phyloP scores from a whole-genome alignment of 2,888 invertebrate species.

The Leptinotarsa haldemani region DNA sequence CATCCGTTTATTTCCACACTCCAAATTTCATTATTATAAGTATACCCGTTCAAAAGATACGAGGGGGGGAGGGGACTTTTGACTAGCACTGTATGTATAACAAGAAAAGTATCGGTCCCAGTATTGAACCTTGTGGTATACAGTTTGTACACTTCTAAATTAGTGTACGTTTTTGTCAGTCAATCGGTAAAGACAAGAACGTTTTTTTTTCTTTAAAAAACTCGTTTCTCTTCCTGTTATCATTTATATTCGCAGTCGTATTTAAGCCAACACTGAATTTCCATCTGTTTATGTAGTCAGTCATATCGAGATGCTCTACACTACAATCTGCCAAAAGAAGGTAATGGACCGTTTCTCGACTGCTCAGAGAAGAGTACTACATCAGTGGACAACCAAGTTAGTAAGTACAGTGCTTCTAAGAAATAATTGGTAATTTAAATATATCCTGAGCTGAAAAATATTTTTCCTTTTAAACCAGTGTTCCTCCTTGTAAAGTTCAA shows the following conservation, averaged over 20 bases:
- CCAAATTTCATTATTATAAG: too few species aligned
- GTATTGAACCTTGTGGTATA: too few species aligned
- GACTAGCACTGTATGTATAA: too few species aligned
- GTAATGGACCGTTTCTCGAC: slow-evolving; percentile 99
- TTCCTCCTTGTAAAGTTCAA: too few species aligned
- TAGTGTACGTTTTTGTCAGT: too few species aligned
- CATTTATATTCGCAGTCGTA: background rate
- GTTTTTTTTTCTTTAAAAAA: background rate
- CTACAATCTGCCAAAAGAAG: slow-evolving; percentile 95
- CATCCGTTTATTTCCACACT: too few species aligned
- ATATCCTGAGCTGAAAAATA: background rate
- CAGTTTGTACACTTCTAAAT: too few species aligned
- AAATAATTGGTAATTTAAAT: background rate
- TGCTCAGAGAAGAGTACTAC: slow-evolving; percentile 98
- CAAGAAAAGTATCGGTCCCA: too few species aligned
- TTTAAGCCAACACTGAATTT: slow-evolving; percentile 28
- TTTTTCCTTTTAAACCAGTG: background rate
- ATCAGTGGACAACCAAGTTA: slow-evolving; percentile 97
- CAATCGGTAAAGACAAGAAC: too few species aligned
- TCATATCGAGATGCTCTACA: slow-evolving; percentile 98
- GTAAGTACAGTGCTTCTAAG: slow-evolving; percentile 70
- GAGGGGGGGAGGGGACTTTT: too few species aligned
- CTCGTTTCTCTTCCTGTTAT: background rate
- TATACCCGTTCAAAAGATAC: too few species aligned
- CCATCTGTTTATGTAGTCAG: slow-evolving; percentile 78